Percentiles rank a stretch among this genome's conserved stretches.
phyloP scores from a whole-genome alignment of 1,140 invertebrate species.

The Reticulitermes speratus region DNA sequence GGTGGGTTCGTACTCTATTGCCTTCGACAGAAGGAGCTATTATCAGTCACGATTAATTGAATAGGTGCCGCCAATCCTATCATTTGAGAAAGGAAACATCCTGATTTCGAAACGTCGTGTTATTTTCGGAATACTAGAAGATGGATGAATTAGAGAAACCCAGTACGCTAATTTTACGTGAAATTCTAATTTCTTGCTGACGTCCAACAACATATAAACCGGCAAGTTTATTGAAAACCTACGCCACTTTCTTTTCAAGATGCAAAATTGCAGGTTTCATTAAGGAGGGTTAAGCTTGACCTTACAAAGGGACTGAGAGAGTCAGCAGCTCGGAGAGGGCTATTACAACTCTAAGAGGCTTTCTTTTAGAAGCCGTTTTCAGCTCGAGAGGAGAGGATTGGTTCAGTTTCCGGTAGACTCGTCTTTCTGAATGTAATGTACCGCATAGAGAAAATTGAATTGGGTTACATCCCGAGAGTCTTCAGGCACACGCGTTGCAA shows the following conservation, averaged over 20 bases:
- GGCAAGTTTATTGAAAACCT: background rate
- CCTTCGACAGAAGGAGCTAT: too few relatives aligned
- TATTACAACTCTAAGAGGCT: background rate
- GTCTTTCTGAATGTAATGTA: background rate
- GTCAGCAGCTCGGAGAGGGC: background rate
- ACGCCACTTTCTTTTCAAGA: background rate
- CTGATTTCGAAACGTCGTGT: too few relatives aligned
- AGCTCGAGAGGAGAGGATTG: background rate
- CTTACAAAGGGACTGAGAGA: background rate
- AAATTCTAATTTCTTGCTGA: too few relatives aligned
- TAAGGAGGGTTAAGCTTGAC: background rate
- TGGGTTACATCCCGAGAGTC: background rate
- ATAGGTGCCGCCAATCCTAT: too few relatives aligned
- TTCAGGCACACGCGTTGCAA: background rate
- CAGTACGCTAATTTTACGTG: too few relatives aligned
- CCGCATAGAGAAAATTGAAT: background rate
- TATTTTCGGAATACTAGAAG: too few relatives aligned
- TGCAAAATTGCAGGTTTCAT: background rate
- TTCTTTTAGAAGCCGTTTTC: slow-evolving; percentile 7
- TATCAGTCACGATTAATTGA: too few relatives aligned
- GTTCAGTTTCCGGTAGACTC: background rate
- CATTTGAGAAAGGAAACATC: too few relatives aligned
- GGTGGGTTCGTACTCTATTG: too few relatives aligned
- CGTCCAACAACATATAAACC: too few relatives aligned
- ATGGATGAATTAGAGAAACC: too few relatives aligned